Conservation (phyloP, 1,140 invertebrate species). For the Penaeus japonicus region DNA sequence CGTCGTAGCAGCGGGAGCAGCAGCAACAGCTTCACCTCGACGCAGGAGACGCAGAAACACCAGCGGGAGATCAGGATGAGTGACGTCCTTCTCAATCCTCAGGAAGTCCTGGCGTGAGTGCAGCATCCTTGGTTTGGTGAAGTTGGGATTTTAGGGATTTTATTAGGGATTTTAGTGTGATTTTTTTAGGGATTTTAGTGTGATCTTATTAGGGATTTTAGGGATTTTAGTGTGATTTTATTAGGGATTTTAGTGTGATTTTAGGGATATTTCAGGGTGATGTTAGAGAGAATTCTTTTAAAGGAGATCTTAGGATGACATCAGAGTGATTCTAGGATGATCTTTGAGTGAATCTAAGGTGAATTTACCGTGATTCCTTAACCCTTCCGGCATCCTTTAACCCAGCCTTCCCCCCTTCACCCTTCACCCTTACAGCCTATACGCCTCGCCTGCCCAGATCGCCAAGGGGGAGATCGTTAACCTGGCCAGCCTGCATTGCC, state of each 20-base stretch:
- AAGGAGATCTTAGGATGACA: too few relatives aligned
- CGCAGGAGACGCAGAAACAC: not conserved
- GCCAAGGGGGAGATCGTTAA: conserved; percentile 69
- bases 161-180: too few relatives aligned
- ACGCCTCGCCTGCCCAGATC: conserved; percentile 70
- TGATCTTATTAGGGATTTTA: too few relatives aligned
- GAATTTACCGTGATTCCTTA: not conserved
- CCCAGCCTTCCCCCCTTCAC: not conserved
- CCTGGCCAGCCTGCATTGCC: conserved; percentile 69
- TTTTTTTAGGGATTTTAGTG: too few relatives aligned
- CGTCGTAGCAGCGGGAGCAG: not conserved
- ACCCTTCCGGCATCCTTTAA: not conserved
- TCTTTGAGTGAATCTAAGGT: too few relatives aligned
- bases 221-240: too few relatives aligned
- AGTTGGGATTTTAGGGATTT: too few relatives aligned
- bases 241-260: too few relatives aligned
- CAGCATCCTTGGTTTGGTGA: not conserved
- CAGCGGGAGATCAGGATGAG: conserved; percentile 60
- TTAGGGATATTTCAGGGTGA: too few relatives aligned
- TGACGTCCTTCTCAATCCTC: conserved; percentile 66
- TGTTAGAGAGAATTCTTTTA: too few relatives aligned
- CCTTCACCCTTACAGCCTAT: conserved; percentile 63
- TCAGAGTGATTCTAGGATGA: too few relatives aligned
- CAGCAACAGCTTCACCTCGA: not conserved
- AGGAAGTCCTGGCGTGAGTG: conserved; percentile 66